These are phyloP conservation scores for Glaucidium brasilianum DNA, from an alignment of 2,113 vertebrate genomes.

Conservation along the genomic window DNA sequence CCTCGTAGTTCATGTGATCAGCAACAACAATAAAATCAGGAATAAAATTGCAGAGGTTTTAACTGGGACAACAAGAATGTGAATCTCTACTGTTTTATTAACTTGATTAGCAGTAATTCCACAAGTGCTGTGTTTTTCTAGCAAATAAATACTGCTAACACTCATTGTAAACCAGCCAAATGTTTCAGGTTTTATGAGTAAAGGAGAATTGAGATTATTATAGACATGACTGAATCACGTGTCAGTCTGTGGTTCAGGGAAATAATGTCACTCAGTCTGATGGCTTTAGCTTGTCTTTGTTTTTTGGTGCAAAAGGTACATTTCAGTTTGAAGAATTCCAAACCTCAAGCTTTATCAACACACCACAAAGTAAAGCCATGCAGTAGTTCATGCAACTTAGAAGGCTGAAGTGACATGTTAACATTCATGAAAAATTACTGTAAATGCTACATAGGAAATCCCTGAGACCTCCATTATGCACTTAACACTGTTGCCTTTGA, in stretches of 20 bases:
- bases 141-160: background rate
- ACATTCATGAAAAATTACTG: background rate
- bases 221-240: background rate
- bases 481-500: background rate
- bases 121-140: background rate
- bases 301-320: background rate
- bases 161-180: background rate
- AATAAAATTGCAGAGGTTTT: background rate
- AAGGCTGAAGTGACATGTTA: background rate
- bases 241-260: background rate
- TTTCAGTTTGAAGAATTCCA: background rate
- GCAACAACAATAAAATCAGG: background rate
- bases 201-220: background rate
- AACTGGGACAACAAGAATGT: background rate
- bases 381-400: background rate
- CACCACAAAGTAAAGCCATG: background rate
- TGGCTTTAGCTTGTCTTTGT: background rate
- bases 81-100: background rate
- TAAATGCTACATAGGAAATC: background rate
- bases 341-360: background rate
- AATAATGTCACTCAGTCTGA: background rate
- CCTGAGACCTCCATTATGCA: background rate
- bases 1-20: background rate
- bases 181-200: background rate
- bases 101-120: background rate